A percentile compares a stretch with the other conserved stretches of the same genome.
phyloP scores from a whole-genome alignment of 2,113 vertebrate species.

The Alaudala cheleensis region DNA sequence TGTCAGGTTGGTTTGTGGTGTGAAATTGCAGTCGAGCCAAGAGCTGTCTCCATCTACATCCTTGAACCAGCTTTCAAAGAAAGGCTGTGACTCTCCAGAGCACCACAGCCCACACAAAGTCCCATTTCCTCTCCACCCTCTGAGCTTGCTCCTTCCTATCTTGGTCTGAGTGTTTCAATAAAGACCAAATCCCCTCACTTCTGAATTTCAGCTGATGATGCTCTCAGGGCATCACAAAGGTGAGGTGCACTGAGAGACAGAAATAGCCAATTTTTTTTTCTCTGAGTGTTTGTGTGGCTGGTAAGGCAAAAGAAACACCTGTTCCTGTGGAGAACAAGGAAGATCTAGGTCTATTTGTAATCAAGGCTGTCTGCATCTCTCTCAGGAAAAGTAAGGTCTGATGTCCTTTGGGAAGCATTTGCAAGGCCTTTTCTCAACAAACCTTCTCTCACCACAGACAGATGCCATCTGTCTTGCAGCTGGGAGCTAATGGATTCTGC shows the following conservation, averaged over 20 bases:
- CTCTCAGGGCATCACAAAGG: background rate
- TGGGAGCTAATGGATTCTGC: slow-evolving; percentile 67
- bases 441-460: slow-evolving; percentile 53
- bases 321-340: background rate
- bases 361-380: background rate
- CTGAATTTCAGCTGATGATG: background rate
- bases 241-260: background rate
- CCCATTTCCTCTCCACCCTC: background rate
- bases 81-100: background rate
- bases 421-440: slow-evolving; percentile 60
- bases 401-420: slow-evolving; percentile 50
- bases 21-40: background rate
- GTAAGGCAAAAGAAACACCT: background rate
- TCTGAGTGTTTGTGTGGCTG: background rate
- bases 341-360: slow-evolving; percentile 4
- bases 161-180: background rate
- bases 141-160: background rate
- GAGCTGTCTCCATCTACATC: background rate
- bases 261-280: background rate
- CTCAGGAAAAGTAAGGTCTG: slow-evolving; percentile 47
- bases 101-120: fast-evolving
- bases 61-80: background rate
- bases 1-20: background rate
- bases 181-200: background rate
- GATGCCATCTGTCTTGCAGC: slow-evolving; percentile 67